Evolutionary conservation across 2,113 vertebrate genomes (phyloP).

Genomic region (Zosterops hypoxanthus): DNA sequence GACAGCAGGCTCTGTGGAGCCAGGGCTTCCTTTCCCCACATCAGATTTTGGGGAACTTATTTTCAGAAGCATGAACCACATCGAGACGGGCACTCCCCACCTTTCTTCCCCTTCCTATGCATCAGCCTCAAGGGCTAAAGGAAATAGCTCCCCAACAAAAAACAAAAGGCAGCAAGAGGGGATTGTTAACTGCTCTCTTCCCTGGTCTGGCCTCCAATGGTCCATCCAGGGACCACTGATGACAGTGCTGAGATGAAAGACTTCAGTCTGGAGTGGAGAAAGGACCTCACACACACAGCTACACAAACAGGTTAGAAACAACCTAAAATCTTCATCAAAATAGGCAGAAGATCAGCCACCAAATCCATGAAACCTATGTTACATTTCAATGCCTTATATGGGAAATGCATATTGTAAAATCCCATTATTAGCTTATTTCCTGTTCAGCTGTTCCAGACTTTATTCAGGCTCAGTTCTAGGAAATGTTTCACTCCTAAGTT

Average conservation of each 20-base stretch:
- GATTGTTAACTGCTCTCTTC: background rate
- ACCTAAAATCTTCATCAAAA: background rate
- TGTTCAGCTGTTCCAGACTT: constrained; percentile 54
- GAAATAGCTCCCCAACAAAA: constrained; percentile 10
- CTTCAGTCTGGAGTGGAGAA: background rate
- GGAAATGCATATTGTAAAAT: constrained; percentile 41
- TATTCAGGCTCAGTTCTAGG: constrained; percentile 55
- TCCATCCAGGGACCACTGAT: background rate
- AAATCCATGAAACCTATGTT: background rate
- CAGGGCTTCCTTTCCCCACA: constrained; percentile 59
- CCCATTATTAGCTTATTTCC: constrained; percentile 58
- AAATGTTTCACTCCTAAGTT: constrained; percentile 59
- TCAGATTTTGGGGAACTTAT: constrained; percentile 48
- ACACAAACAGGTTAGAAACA: background rate
- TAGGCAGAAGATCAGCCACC: constrained; percentile 20
- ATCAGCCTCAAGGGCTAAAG: constrained; percentile 20
- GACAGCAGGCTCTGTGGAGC: constrained; percentile 53
- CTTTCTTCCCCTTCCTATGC: constrained; percentile 57
- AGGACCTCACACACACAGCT: background rate
- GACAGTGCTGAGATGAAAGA: fast-evolving
- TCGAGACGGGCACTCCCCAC: background rate
- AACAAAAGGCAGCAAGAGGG: constrained; percentile 33
- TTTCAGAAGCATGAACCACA: background rate
- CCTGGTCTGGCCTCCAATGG: background rate
- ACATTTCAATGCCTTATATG: constrained; percentile 50